These are phyloP conservation scores for Melanostoma mellinum DNA, from an alignment of 2,888 invertebrate genomes.

Conservation along the genomic window DNA sequence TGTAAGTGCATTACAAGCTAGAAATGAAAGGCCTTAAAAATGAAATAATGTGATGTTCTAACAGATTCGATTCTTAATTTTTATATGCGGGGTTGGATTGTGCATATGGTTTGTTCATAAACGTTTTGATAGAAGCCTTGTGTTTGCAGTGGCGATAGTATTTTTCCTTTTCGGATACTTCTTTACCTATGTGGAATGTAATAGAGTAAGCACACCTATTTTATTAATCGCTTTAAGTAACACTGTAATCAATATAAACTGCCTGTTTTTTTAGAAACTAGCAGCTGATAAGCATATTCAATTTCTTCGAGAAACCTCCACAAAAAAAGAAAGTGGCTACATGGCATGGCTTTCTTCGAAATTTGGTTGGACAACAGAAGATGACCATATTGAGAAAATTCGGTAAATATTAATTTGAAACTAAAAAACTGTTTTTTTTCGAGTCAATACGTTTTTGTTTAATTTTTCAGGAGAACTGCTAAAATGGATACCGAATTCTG, in stretches of 20 bases:
- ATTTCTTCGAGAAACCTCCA: slow-evolving; percentile 22
- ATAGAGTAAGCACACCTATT: slow-evolving; percentile 41
- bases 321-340: background rate
- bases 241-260: background rate
- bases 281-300: slow-evolving; percentile 17
- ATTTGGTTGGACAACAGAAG: background rate
- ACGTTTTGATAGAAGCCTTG: slow-evolving; percentile 49
- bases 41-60: no score
- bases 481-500: slow-evolving; percentile 78
- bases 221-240: no score
- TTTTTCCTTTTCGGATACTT: slow-evolving; percentile 46
- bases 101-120: slow-evolving; percentile 51
- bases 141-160: background rate
- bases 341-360: background rate
- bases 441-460: background rate
- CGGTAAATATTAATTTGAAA: slow-evolving; percentile 12
- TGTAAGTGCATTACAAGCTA: slow-evolving; percentile 15
- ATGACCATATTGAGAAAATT: slow-evolving; percentile 25
- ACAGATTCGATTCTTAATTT: slow-evolving; percentile 18
- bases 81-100: slow-evolving; percentile 1
- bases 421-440: background rate
- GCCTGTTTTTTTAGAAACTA: slow-evolving; percentile 61
- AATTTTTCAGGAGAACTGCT: slow-evolving; percentile 34
- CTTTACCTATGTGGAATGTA: slow-evolving; percentile 49
- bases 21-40: no score